Evolutionary conservation across 2,113 vertebrate species (phyloP), one percentile per base, ranked within the genome.

Genomic region (Pycnonotus jocosus): DNA sequence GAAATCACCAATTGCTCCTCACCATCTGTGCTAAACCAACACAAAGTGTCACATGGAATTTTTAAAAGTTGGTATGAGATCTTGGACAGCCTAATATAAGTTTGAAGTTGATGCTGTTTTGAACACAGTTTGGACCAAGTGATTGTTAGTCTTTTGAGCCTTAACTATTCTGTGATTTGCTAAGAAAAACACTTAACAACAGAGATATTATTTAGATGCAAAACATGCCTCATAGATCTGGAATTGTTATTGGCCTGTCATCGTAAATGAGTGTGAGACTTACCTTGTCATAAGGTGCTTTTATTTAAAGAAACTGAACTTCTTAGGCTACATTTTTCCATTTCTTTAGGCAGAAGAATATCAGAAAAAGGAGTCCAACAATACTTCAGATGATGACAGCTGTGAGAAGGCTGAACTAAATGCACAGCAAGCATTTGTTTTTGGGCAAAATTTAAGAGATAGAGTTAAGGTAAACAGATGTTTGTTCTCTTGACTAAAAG

Each of bases 391-490:
- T 83, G 98, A 98, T 15, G 98, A 98, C 61, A 97, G 62, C 66
- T 97, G 89, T 87, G 98, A 97, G 92, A 97, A 97, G 80, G 97
- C 96, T 12, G 98, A 99, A 24, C 88, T 97, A 28, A 97, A 94
- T 56, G 89, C 98, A 47, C 99, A 98, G 81, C 98, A 98, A 76
- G 98, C 98, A 3, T 99, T 99, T 83, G 98, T 99, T 35, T 99
- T 99, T 95, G 99, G 99, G 82, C 99, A 99, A 81, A 99, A 99
- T 97, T 98, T 99, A 92, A 98, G 99, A 97, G 99, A 99, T 87
- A 98, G 99, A 98, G 99, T 99, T 90, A 99, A 99, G 99, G 99
- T 99, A 95, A 92, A 33, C 23, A 27, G 0, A 1, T 7, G 3
- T 56, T 81, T 58, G 3, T 77, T 91, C 13, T 51, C 44, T 57